A percentile compares a stretch with the other conserved stretches of the same genome.
phyloP scores from a whole-genome alignment of 2,797 vertebrate genomes.

The Aratinga solstitialis region DNA sequence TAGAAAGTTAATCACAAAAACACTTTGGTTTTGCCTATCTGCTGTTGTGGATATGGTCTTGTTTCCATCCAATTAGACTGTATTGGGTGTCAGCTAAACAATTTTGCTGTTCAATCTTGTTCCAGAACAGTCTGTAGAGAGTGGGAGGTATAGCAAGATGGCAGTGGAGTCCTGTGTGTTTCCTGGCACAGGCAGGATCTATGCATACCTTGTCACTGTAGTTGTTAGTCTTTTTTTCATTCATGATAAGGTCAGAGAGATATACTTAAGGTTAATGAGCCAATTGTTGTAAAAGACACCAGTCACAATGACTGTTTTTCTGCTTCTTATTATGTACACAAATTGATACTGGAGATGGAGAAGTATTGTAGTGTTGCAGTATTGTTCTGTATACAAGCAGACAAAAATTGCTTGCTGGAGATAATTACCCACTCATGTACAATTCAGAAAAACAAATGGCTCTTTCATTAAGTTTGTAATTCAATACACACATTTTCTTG shows the following conservation, averaged over 20 bases:
- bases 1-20: neutral
- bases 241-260: slow-evolving; percentile 34
- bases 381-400: slow-evolving; percentile 42
- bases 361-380: neutral
- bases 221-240: neutral
- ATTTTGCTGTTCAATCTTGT: neutral
- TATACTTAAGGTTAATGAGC: slow-evolving; percentile 57
- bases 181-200: neutral
- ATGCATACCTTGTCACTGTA: neutral
- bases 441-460: slow-evolving; percentile 47
- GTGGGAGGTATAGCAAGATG: neutral
- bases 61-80: neutral
- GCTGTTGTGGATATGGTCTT: neutral
- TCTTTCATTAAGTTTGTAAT: slow-evolving; percentile 46
- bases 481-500: neutral
- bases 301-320: slow-evolving; percentile 31
- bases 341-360: slow-evolving; percentile 45
- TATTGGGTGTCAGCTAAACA: neutral
- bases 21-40: neutral
- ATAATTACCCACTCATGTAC: slow-evolving; percentile 58
- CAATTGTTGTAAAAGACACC: slow-evolving; percentile 48
- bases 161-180: neutral
- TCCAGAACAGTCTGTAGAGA: neutral
- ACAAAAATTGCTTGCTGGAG: slow-evolving; percentile 46
- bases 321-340: slow-evolving; percentile 51